Base-by-base conservation (phyloP, 2,888 invertebrate genomes). In the Ornithoptera alexandrae region DNA sequence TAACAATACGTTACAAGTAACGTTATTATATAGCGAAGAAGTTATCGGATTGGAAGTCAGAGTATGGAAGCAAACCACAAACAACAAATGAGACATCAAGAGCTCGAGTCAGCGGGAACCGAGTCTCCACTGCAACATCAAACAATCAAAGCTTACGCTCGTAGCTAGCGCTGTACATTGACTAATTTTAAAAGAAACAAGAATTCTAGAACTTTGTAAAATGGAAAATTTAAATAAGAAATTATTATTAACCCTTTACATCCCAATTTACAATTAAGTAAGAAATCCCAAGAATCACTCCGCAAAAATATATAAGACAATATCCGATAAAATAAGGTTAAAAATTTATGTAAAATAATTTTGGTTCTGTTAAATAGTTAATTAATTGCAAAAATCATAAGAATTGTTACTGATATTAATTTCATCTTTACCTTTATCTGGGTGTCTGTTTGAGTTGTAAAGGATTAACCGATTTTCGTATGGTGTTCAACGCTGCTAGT, bases 111-210 rank as follows among this genome's bases (percentile, higher is more conserved):
- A 84, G 86, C 82, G 83, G 86, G 84, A 85, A 84, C 81, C 80
- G 79, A 83, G 83, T 83, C 83, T 83, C 84, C 84, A 81, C 85
- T 85, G 88, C 85, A 83, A 91, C 91, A 92, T 81, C 83, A 83
- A 92, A 92, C 92, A 92, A 85, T 86, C 85, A 92, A 92, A 92
- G 92, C 92, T 83, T 82, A 84, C 87, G 86, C 86, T 83, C 82
- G 75, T 74, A 76, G 78, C 84, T 86, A 86, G 81, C 88, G 84
- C 83, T 88, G 90, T 89, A 84, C 90, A 90, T 87, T 81, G 78
- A 71, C 58, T n/a, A 22, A 20, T 20, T 10, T 63, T 63, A 18
- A 30, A 15, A 50, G 15, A 46, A n/a, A 42, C 39, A 46, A 62
- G 15, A 46, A 2, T 0, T 46, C 12, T 12, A 46, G 0, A 15